phyloP scores from a whole-genome alignment of 1,140 invertebrate species.

The Nasonia longicornis region DNA sequence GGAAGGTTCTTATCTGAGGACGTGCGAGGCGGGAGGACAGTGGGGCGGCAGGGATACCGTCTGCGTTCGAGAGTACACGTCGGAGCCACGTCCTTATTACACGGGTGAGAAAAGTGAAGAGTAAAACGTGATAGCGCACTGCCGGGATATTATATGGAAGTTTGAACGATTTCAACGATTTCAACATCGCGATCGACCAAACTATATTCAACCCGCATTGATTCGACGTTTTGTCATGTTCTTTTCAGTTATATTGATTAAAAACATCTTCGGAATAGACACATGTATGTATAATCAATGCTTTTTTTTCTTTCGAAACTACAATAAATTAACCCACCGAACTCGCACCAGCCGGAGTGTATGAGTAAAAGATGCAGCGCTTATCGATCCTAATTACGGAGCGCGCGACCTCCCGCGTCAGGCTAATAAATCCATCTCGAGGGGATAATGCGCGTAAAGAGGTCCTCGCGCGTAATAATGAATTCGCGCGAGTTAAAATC shows the following conservation, averaged over 20 bases:
- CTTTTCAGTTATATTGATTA: constrained; percentile 1
- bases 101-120: constrained; percentile 47
- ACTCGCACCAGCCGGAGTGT: not conserved
- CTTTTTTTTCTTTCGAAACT: not conserved
- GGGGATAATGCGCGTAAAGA: too few species aligned
- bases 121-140: not conserved
- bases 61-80: constrained; percentile 60
- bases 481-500: constrained; percentile 23
- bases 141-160: not conserved
- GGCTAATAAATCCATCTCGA: too few species aligned
- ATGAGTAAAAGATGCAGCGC: too few species aligned
- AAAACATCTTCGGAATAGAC: not conserved
- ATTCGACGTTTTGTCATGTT: not conserved
- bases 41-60: constrained; percentile 69
- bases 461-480: constrained; percentile 13
- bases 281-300: not conserved
- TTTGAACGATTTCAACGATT: not conserved
- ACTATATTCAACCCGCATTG: not conserved
- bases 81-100: constrained; percentile 52
- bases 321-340: not conserved
- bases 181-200: not conserved
- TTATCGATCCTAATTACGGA: not conserved
- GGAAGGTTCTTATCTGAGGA: constrained; percentile 67
- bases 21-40: constrained; percentile 67
- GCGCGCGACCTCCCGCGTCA: not conserved